Conservation (phyloP, 2,113 vertebrate genomes). For the cat (Felis catus) region F.catus_Fca126_mat1.0 CM031420.1:93607501-93608000, state of each 20-base stretch:
- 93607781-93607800: not conserved
- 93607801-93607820: not conserved
- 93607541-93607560: too few species aligned
- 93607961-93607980: not conserved
- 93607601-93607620: not conserved
- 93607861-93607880: not conserved
- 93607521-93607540: not conserved
- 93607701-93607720: not conserved
- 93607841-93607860: not conserved
- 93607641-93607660: too few species aligned
- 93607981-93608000: not conserved
- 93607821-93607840: not conserved
- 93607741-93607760: not conserved
- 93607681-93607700: not conserved
- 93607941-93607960: not conserved
- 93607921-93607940: accelerated
- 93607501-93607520: not conserved
- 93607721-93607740: too few species aligned
- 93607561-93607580: not conserved
- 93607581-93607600: not conserved
- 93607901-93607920: not conserved
- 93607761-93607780: not conserved
- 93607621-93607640: not conserved
- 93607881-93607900: not conserved
- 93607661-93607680: not conserved